phyloP scores from a whole-genome alignment of 2,888 invertebrate genomes.

The Emmelina monodactyla region DNA sequence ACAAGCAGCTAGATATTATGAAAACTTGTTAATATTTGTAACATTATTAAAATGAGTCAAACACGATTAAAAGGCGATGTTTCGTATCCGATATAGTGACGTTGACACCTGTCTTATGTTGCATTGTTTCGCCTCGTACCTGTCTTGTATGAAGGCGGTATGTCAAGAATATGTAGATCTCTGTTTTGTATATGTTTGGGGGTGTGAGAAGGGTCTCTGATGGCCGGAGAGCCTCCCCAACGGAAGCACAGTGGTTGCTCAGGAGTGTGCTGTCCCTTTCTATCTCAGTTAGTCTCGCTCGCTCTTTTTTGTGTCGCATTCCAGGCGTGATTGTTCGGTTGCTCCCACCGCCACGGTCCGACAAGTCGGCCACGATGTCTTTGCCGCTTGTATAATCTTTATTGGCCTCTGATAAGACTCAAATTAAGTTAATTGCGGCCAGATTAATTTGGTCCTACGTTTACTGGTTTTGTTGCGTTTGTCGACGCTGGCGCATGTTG shows the following conservation, averaged over 20 bases:
- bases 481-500: conserved; percentile 1
- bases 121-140: neutral
- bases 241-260: conserved; percentile 32
- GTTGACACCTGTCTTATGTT: neutral
- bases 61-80: too few species aligned
- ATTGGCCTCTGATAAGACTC: conserved; percentile 17
- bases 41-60: too few species aligned
- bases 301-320: conserved; percentile 45
- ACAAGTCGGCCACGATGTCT: conserved; percentile 20
- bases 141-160: too few species aligned
- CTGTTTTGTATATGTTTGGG: too few species aligned
- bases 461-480: conserved; percentile 17
- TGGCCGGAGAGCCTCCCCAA: too few species aligned
- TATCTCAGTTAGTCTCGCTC: conserved; percentile 21
- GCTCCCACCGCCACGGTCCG: conserved; percentile 48
- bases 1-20: too few species aligned
- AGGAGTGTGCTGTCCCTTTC: conserved; percentile 21
- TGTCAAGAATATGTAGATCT: too few species aligned
- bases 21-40: too few species aligned
- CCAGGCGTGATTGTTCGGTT: conserved; percentile 44
- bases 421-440: conserved; percentile 5
- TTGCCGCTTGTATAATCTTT: conserved; percentile 20
- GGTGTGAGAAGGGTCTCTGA: too few species aligned
- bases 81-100: neutral
- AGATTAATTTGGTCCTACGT: conserved; percentile 6